Conservation (phyloP, 92 coral and sea anemone species). For the Porites lobata region DNA sequence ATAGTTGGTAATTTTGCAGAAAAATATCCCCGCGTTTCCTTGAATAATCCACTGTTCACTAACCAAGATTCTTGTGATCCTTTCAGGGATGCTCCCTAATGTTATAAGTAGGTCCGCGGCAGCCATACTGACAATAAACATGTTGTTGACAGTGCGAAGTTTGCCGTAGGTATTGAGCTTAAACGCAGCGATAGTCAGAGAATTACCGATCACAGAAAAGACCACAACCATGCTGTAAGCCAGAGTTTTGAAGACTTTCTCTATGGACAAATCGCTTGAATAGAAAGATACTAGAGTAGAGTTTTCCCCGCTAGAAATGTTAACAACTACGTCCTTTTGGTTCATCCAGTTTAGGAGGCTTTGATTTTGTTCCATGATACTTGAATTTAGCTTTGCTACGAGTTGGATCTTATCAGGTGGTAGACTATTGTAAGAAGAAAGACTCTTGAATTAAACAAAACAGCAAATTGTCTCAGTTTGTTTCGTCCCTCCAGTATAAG, state of each 20-base stretch:
- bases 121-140: slow-evolving; percentile 74
- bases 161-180: slow-evolving; percentile 63
- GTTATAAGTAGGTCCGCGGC: slow-evolving; percentile 63
- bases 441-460: neutral
- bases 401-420: neutral
- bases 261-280: slow-evolving; percentile 18
- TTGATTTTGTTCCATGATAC: neutral
- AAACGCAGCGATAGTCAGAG: slow-evolving; percentile 59
- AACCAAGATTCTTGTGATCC: slow-evolving; percentile 62
- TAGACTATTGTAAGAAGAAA: neutral
- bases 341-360: neutral
- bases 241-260: slow-evolving; percentile 34
- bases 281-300: neutral
- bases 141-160: slow-evolving; percentile 71
- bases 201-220: slow-evolving; percentile 63
- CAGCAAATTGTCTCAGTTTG: neutral
- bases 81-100: slow-evolving; percentile 67
- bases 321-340: neutral
- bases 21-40: slow-evolving; percentile 48
- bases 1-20: slow-evolving; percentile 69
- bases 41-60: slow-evolving; percentile 59
- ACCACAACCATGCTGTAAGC: slow-evolving; percentile 47
- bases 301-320: neutral
- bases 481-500: neutral
- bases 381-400: neutral